phyloP scores from a whole-genome alignment of 2,113 vertebrate species.

The Megaptera novaeangliae region DNA sequence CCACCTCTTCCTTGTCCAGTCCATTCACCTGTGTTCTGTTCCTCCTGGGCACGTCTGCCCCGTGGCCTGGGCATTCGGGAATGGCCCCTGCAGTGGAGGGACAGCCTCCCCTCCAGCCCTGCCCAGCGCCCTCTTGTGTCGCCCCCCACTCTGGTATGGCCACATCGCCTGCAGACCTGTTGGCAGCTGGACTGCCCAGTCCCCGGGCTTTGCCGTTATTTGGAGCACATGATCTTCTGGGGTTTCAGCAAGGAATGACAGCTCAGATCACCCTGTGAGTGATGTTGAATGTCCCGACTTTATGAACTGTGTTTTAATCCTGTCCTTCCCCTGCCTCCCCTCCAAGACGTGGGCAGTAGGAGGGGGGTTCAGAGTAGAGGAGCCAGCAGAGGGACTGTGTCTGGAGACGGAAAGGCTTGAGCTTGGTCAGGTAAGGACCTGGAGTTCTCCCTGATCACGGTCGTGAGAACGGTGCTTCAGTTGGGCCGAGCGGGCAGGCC shows the following conservation, averaged over 20 bases:
- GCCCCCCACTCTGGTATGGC: neutral
- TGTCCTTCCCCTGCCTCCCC: neutral
- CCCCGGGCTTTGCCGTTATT: neutral
- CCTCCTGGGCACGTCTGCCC: neutral
- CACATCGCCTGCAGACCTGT: neutral
- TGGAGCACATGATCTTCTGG: neutral
- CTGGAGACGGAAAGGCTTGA: neutral
- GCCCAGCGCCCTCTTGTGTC: neutral
- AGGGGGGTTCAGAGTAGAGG: neutral
- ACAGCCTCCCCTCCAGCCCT: no score
- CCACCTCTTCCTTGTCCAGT: neutral
- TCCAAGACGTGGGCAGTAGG: neutral
- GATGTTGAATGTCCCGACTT: neutral
- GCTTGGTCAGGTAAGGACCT: neutral
- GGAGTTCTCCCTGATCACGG: fast-evolving
- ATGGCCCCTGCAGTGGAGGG: neutral
- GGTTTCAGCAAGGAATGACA: neutral
- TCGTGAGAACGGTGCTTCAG: neutral
- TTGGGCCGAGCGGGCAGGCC: no score
- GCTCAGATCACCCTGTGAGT: neutral
- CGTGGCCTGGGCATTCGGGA: neutral
- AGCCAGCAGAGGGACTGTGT: neutral
- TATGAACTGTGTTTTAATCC: neutral
- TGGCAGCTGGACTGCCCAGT: neutral
- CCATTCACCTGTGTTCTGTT: neutral